A percentile compares a stretch with the other conserved stretches of the same genome.
These are phyloP conservation scores for Smittia aterrima DNA, from an alignment of 2,888 invertebrate species.

Conservation along the genomic window DNA sequence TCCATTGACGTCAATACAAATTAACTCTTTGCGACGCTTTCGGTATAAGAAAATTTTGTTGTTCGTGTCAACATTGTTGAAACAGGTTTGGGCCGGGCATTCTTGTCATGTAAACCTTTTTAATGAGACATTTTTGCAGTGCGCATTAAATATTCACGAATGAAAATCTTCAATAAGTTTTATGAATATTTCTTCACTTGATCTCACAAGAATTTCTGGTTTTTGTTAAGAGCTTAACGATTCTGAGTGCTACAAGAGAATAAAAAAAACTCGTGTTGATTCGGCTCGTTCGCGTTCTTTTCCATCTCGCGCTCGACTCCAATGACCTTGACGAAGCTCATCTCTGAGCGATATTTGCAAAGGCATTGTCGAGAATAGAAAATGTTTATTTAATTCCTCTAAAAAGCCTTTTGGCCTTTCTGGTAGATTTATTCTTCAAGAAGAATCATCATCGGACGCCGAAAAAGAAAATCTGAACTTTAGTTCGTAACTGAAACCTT, in stretches of 20 bases:
- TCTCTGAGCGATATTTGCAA: constrained; percentile 1
- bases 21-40: background rate
- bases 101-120: too few species aligned
- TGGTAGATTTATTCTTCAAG: background rate
- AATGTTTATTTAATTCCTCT: background rate
- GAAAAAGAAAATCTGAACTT: too few species aligned
- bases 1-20: constrained; percentile 15
- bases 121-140: background rate
- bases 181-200: background rate
- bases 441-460: background rate
- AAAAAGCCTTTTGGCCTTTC: background rate
- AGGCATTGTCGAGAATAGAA: background rate
- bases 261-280: background rate
- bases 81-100: background rate
- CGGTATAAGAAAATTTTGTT: background rate
- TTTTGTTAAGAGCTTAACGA: background rate
- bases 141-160: background rate
- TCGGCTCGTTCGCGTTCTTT: background rate
- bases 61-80: background rate
- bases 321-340: constrained; percentile 17
- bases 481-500: too few species aligned
- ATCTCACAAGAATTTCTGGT: background rate
- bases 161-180: background rate
- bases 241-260: background rate
- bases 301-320: background rate